Evolutionary conservation across 2,888 invertebrate species (phyloP).

Genomic region (Artemia sp.): DNA sequence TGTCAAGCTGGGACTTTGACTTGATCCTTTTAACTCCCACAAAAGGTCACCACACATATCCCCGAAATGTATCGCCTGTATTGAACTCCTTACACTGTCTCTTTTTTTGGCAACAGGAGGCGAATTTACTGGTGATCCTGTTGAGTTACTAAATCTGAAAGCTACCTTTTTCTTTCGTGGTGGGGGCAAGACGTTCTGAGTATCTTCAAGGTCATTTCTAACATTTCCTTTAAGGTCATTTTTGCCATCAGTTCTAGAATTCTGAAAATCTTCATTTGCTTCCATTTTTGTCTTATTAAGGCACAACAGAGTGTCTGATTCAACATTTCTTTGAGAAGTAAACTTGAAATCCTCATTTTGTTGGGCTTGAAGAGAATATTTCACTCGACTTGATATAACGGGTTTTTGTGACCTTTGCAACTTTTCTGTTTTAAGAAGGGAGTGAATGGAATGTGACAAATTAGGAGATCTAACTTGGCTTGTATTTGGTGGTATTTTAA

Average conservation of each 20-base stretch:
- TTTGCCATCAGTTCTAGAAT: neutral
- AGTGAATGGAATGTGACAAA: neutral
- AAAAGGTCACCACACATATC: conserved; percentile 1
- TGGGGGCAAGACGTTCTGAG: conserved; percentile 1
- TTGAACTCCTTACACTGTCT: neutral
- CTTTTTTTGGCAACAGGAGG: neutral
- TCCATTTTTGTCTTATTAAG: neutral
- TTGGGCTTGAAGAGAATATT: neutral
- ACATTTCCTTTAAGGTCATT: neutral
- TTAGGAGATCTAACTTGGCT: neutral
- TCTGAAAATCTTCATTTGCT: neutral
- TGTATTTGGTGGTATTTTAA: neutral
- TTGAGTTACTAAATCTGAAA: neutral
- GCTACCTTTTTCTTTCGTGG: conserved; percentile 8
- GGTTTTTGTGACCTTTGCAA: neutral
- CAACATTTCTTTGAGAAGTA: neutral
- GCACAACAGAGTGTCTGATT: neutral
- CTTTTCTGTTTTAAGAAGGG: neutral
- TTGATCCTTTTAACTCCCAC: neutral
- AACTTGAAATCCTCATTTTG: neutral
- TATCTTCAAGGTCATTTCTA: neutral
- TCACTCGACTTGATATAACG: neutral
- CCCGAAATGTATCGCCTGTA: neutral
- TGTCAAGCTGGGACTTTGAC: too few species aligned
- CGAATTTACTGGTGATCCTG: neutral